Evolutionary conservation across 2,888 invertebrate genomes (phyloP).

Genomic region (Melanostoma mellinum): DNA sequence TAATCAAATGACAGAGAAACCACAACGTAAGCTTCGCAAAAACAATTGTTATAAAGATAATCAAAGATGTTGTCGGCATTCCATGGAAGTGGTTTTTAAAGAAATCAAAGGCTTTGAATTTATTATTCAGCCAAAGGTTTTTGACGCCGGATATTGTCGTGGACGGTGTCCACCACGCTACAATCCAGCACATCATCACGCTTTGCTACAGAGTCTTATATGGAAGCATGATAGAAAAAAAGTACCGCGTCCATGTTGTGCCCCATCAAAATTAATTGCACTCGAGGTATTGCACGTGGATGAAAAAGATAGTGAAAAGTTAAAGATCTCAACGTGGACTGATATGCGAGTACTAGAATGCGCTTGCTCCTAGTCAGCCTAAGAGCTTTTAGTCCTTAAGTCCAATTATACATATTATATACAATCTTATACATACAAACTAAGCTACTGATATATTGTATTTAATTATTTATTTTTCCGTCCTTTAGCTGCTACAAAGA

Average conservation of each 20-base stretch:
- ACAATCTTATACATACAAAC: neutral
- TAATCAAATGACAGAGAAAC: slow-evolving; percentile 67
- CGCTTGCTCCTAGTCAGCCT: slow-evolving; percentile 85
- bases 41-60: slow-evolving; percentile 84
- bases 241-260: slow-evolving; percentile 86
- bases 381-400: slow-evolving; percentile 12
- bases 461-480: slow-evolving; percentile 40
- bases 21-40: slow-evolving; percentile 61
- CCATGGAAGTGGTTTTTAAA: slow-evolving; percentile 86
- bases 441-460: slow-evolving; percentile 1
- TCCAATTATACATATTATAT: slow-evolving; percentile 2
- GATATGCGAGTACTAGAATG: slow-evolving; percentile 88
- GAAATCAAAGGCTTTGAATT: slow-evolving; percentile 86
- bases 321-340: slow-evolving; percentile 87
- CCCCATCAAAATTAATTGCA: slow-evolving; percentile 86
- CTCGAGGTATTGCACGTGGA: slow-evolving; percentile 87
- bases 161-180: slow-evolving; percentile 87
- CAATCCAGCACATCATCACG: slow-evolving; percentile 88
- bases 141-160: slow-evolving; percentile 88
- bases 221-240: slow-evolving; percentile 85
- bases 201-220: slow-evolving; percentile 86
- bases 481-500: slow-evolving; percentile 39
- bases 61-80: slow-evolving; percentile 86
- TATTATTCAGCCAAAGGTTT: slow-evolving; percentile 87
- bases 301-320: slow-evolving; percentile 84